Percentiles rank a stretch among this genome's conserved stretches.
Conservation (phyloP, 2,888 invertebrate genomes). For the Chrysolina haemoptera region DNA sequence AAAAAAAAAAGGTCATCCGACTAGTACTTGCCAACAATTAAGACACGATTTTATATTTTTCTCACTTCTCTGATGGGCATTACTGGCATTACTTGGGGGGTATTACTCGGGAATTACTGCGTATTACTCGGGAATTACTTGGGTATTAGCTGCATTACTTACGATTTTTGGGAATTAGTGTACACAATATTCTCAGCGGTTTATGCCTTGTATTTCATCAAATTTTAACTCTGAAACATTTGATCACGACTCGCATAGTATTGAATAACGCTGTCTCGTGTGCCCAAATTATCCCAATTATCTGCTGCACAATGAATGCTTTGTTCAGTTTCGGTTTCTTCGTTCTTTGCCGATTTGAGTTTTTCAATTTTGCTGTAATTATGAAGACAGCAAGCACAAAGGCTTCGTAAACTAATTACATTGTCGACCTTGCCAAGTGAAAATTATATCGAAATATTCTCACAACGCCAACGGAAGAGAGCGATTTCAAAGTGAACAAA, state of each 20-base stretch:
- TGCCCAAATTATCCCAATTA: background rate
- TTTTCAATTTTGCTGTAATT: conserved; percentile 8
- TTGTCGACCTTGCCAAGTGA: conserved; percentile 24
- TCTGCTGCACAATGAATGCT: background rate
- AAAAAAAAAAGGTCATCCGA: too few species aligned
- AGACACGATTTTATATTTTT: too few species aligned
- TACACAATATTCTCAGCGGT: too few species aligned
- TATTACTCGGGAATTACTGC: too few species aligned
- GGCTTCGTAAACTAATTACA: conserved; percentile 25
- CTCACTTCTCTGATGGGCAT: too few species aligned
- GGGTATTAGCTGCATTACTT: too few species aligned
- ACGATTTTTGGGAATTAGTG: too few species aligned
- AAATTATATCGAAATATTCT: conserved; percentile 22
- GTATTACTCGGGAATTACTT: too few species aligned
- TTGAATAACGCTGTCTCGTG: background rate
- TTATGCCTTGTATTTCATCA: too few species aligned
- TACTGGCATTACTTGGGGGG: too few species aligned
- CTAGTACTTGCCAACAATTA: too few species aligned
- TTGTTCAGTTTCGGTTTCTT: conserved; percentile 5
- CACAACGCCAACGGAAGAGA: conserved; percentile 40
- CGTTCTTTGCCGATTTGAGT: background rate
- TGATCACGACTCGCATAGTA: background rate
- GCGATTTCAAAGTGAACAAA: conserved; percentile 48
- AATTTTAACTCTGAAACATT: too few species aligned
- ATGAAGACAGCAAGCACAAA: conserved; percentile 20